Percentiles rank a stretch among this genome's conserved stretches.
phyloP scores from a whole-genome alignment of 1,140 invertebrate genomes.

The Papilio aristodemus region DNA sequence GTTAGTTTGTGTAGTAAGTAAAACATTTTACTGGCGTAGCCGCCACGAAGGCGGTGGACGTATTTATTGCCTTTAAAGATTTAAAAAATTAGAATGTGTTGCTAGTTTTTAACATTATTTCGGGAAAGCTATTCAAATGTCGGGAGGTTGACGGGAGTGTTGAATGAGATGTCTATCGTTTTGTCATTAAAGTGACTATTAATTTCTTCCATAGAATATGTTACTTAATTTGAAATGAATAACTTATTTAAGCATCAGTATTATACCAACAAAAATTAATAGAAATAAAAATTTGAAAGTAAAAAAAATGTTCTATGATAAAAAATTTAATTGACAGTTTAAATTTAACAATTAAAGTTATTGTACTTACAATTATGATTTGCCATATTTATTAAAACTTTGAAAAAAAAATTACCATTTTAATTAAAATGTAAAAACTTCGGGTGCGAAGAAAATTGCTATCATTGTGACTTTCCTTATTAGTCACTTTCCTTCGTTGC shows the following conservation, averaged over 20 bases:
- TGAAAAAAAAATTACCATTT: too few species aligned
- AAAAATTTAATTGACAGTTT: too few species aligned
- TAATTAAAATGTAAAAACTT: conserved; percentile 57
- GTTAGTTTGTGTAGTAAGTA: conserved; percentile 57
- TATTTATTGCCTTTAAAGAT: conserved; percentile 70
- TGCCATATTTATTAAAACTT: too few species aligned
- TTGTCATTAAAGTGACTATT: neutral
- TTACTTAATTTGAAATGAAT: too few species aligned
- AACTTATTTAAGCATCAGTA: too few species aligned
- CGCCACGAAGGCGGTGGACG: conserved; percentile 59
- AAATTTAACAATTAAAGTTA: too few species aligned
- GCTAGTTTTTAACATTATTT: conserved; percentile 55
- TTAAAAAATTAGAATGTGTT: conserved; percentile 54
- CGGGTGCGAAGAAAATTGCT: conserved; percentile 56
- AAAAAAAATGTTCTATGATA: too few species aligned
- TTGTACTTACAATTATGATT: too few species aligned
- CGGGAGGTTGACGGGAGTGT: conserved; percentile 45
- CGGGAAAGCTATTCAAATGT: conserved; percentile 49
- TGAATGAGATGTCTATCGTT: conserved; percentile 37
- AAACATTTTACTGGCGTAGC: conserved; percentile 57
- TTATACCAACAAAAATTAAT: too few species aligned
- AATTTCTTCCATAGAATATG: too few species aligned
- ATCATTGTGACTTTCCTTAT: conserved; percentile 67
- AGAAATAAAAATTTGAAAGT: too few species aligned
- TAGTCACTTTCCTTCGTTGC: conserved; percentile 57